Conservation (phyloP, 2,113 vertebrate genomes). For the Melospiza melodia region DNA sequence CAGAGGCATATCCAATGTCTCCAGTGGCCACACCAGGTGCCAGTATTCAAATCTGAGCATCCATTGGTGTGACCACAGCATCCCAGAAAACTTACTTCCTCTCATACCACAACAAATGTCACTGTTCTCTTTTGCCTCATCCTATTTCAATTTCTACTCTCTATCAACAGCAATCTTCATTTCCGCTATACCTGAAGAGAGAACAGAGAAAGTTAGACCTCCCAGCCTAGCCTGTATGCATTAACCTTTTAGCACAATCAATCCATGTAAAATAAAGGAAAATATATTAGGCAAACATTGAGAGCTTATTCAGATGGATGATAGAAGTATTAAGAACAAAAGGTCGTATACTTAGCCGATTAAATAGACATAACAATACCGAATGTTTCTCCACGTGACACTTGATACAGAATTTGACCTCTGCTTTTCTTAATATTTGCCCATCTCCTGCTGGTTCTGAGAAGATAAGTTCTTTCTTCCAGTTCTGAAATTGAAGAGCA, state of each 20-base stretch:
- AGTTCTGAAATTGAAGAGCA: not conserved
- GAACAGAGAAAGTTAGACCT: not conserved
- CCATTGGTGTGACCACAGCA: too few species aligned
- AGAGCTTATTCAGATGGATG: not conserved
- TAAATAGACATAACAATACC: not conserved
- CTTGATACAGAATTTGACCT: not conserved
- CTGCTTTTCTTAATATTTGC: conserved; percentile 25
- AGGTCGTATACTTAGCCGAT: not conserved
- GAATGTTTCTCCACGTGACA: not conserved
- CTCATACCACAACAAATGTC: not conserved
- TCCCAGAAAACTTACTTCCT: too few species aligned
- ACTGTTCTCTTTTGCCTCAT: not conserved
- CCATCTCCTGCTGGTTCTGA: not conserved
- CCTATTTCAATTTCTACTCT: not conserved
- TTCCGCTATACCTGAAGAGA: not conserved
- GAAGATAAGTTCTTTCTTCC: not conserved
- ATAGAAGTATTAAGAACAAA: not conserved
- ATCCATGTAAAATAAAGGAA: not conserved
- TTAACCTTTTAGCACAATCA: not conserved
- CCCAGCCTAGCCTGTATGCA: not conserved
- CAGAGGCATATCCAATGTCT: too few species aligned
- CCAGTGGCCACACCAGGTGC: too few species aligned
- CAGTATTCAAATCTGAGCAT: too few species aligned
- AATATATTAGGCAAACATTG: not conserved
- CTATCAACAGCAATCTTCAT: not conserved